Base-by-base conservation (phyloP, 2,888 invertebrate genomes). In the Dromius quadrimaculatus region DNA sequence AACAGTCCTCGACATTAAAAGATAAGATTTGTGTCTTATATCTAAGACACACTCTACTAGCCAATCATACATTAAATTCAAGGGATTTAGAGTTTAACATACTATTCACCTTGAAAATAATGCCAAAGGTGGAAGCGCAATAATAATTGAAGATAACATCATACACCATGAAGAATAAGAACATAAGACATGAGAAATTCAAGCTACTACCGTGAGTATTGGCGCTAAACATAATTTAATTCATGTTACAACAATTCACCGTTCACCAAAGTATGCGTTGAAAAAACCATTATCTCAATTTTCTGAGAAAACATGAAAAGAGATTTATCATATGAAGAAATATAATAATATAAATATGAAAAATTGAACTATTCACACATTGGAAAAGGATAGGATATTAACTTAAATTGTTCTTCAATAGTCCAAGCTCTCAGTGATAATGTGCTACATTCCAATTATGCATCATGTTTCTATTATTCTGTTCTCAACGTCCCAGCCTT, bases 201-300 rank as follows among this genome's bases (percentile, higher is more conserved):
- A 28, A 28, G 28, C 28, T 28, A 28, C 28, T 28, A 28, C 28
- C 8, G 13, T 11, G n/a, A 38, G 38, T 3, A 38, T 11, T 11
- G n/a, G n/a, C 3, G n/a, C 13, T 15, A 32, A 13, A 19, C 32
- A 45, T 17, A 11, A 57, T 20, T 9, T 38, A 50, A 20, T 28
- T 61, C 15, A 17, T 3, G 32, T 68, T n/a, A 41, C 68, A 1
- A 62, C 57, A 20, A 63, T 72, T 13, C 71, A 71, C 47, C 32
- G 71, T 15, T 63, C 71, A n/a, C 72, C 71, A n/a, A 65, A 59
- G 45, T 22, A 71, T 54, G 9, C 54, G 6, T 64, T 64, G 47
- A 72, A 68, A 23, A 57, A 15, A n/a, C 15, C 20, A 9, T 19
- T 32, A 43, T 43, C 22, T 41, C 17, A 6, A 57, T 19, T 11